Evolutionary conservation across 2,113 vertebrate genomes (phyloP).

Genomic region (Columbina picui): DNA sequence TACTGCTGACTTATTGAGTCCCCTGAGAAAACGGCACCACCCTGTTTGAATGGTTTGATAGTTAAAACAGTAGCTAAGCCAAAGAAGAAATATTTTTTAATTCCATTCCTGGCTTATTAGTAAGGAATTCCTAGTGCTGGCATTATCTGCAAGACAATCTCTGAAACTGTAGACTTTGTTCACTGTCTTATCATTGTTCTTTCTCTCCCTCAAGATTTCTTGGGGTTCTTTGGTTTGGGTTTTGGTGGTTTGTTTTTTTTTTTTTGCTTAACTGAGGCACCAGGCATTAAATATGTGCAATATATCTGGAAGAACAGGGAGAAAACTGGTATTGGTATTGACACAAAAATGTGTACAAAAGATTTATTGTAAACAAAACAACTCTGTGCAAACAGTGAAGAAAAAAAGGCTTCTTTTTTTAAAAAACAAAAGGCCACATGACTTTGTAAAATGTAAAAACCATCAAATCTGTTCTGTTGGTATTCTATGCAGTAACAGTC

Average conservation of each 20-base stretch:
- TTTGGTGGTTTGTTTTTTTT: not conserved
- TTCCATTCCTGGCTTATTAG: not conserved
- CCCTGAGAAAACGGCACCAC: not conserved
- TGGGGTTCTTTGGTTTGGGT: not conserved
- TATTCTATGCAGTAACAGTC: not conserved
- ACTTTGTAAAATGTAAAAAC: not conserved
- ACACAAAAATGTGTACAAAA: not conserved
- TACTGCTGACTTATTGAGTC: not conserved
- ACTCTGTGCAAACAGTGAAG: not conserved
- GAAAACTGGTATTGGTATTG: not conserved
- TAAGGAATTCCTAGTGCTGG: not conserved
- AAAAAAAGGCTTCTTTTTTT: not conserved
- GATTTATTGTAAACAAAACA: slow-evolving; percentile 42
- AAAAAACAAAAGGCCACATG: accelerated
- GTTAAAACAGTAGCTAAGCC: not conserved
- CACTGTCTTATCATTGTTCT: not conserved
- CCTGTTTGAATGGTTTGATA: not conserved
- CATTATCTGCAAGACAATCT: not conserved
- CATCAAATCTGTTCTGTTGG: not conserved
- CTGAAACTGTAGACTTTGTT: not conserved
- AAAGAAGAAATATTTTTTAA: not conserved
- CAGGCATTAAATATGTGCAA: not conserved
- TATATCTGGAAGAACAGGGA: not conserved
- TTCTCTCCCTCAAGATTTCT: not conserved
- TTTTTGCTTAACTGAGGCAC: not conserved